A percentile compares a stretch with the other conserved stretches of the same genome.
These are phyloP conservation scores for Philopedon plagiatum DNA, from an alignment of 2,888 invertebrate genomes.

Conservation along the genomic window DNA sequence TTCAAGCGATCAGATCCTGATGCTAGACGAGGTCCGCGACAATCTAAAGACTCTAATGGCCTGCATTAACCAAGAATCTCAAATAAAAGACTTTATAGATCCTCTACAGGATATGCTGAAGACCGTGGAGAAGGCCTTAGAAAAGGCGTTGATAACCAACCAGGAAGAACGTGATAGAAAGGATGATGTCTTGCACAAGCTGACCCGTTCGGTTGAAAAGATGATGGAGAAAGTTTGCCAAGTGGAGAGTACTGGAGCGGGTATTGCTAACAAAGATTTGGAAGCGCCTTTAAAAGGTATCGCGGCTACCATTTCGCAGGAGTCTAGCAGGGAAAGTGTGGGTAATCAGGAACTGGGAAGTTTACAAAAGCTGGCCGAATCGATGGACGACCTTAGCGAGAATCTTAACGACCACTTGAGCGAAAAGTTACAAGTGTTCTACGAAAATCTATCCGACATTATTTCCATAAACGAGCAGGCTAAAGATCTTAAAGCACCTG, in stretches of 20 bases:
- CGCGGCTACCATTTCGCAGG: conserved; percentile 51
- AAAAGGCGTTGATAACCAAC: conserved; percentile 53
- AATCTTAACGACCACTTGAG: conserved; percentile 54
- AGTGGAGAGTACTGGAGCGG: conserved; percentile 33
- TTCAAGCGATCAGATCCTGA: conserved; percentile 39
- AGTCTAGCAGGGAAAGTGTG: conserved; percentile 44
- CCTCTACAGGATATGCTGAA: conserved; percentile 65
- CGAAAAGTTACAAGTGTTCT: conserved; percentile 56
- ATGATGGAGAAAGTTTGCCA: conserved; percentile 44
- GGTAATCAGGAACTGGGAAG: conserved; percentile 55
- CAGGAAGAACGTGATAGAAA: conserved; percentile 53
- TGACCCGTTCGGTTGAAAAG: conserved; percentile 33
- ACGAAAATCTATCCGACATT: conserved; percentile 50
- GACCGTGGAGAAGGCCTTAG: conserved; percentile 60
- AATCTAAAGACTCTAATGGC: conserved; percentile 58
- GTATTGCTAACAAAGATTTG: conserved; percentile 59
- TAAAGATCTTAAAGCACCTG: conserved; percentile 47
- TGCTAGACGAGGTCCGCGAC: conserved; percentile 53
- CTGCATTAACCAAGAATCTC: conserved; percentile 66
- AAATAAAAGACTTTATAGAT: conserved; percentile 65
- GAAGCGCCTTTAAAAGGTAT: conserved; percentile 61
- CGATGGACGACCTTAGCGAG: conserved; percentile 55
- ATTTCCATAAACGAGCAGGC: conserved; percentile 49
- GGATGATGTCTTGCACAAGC: conserved; percentile 31
- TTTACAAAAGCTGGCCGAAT: conserved; percentile 57